These are phyloP conservation scores for Dolichotis patagonum DNA, from an alignment of 2,113 vertebrate genomes.

Conservation along the genomic window DNA sequence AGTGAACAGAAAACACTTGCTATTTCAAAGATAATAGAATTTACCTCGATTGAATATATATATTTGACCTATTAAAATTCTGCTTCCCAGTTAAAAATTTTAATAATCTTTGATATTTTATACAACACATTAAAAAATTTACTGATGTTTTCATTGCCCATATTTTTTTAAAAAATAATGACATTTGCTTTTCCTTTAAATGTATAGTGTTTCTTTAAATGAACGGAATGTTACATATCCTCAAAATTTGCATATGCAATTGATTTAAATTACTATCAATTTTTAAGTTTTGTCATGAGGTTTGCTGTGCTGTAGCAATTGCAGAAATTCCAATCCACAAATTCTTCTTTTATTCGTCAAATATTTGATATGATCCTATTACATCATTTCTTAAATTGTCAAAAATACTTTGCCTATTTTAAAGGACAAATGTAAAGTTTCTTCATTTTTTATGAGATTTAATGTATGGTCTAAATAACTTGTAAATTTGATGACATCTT, in stretches of 20 bases:
- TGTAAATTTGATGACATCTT: rapidly evolving
- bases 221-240: background rate
- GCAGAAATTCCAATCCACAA: background rate
- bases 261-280: background rate
- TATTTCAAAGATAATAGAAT: background rate
- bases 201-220: background rate
- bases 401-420: background rate
- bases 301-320: background rate
- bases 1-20: background rate
- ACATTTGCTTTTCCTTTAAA: background rate
- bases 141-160: background rate
- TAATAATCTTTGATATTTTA: background rate
- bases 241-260: background rate
- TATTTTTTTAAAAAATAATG: background rate
- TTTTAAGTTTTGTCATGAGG: background rate
- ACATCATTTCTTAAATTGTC: background rate
- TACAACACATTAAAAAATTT: background rate
- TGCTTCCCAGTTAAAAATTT: background rate
- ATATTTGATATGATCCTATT: background rate
- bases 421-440: background rate
- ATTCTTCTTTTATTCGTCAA: background rate
- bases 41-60: background rate
- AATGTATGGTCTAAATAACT: background rate
- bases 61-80: background rate
- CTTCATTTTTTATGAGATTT: background rate